Percentiles rank a stretch among this genome's conserved stretches.
These are phyloP conservation scores for Parnassius smintheus DNA, from an alignment of 2,888 invertebrate species.

Conservation along the genomic window DNA sequence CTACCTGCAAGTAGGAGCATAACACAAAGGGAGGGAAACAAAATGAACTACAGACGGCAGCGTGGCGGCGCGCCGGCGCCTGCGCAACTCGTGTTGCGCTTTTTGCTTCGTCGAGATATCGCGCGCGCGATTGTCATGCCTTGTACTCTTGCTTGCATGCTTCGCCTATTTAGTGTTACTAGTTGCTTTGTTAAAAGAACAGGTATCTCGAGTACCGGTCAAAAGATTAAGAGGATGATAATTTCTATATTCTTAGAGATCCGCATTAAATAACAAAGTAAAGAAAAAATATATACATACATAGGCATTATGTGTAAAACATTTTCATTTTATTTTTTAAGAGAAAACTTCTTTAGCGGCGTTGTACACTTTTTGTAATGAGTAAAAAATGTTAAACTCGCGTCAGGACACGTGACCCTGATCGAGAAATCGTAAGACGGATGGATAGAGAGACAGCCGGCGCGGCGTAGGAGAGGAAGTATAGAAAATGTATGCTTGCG, in stretches of 20 bases:
- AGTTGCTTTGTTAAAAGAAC: constrained; percentile 21
- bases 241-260: not conserved
- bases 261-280: not conserved
- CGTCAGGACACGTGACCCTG: no score
- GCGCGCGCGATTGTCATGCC: constrained; percentile 13
- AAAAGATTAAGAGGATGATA: not conserved
- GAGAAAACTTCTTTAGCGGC: no score
- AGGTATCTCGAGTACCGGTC: constrained; percentile 11
- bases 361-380: no score
- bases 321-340: not conserved
- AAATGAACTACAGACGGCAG: constrained; percentile 42
- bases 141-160: constrained; percentile 12
- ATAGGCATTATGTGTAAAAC: not conserved
- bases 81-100: constrained; percentile 42
- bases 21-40: constrained; percentile 37
- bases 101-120: constrained; percentile 33
- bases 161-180: constrained; percentile 16
- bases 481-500: no score
- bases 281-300: no score
- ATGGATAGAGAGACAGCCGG: no score
- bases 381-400: no score
- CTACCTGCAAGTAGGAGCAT: constrained; percentile 31
- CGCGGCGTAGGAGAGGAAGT: no score
- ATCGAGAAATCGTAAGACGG: no score
- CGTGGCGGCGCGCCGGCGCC: constrained; percentile 43